phyloP scores from a whole-genome alignment of 2,113 vertebrate species.

The Nothobranchius kuhntae region DNA sequence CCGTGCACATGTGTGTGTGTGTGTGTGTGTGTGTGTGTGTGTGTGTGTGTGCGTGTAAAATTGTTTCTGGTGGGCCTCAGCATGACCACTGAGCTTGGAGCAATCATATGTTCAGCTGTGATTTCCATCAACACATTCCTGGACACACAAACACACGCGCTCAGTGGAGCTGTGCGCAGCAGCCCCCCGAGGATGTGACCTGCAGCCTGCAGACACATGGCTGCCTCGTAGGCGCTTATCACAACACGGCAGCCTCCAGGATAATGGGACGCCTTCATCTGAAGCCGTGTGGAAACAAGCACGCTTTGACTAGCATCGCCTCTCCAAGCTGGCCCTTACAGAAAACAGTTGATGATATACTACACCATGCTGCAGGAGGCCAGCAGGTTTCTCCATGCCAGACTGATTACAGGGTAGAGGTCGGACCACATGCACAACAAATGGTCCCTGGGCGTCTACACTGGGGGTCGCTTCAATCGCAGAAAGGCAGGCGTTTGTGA shows the following conservation, averaged over 20 bases:
- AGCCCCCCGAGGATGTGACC: conserved; percentile 75
- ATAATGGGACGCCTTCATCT: conserved; percentile 70
- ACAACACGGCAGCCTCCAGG: conserved; percentile 69
- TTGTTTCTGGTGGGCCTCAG: conserved; percentile 80
- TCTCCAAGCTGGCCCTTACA: conserved; percentile 49
- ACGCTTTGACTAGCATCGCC: conserved; percentile 58
- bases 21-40: no score
- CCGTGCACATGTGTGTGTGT: conserved; percentile 28
- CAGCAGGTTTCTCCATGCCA: conserved; percentile 66
- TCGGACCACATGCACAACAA: conserved; percentile 75
- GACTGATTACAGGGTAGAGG: conserved; percentile 73
- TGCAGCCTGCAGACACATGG: conserved; percentile 74
- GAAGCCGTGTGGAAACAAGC: conserved; percentile 71
- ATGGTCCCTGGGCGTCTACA: conserved; percentile 57
- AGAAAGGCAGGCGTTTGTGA: conserved; percentile 11
- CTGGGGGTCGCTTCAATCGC: conserved; percentile 56
- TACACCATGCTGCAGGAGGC: conserved; percentile 60
- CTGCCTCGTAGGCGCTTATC: conserved; percentile 71
- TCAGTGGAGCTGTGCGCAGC: conserved; percentile 69
- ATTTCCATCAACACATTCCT: conserved; percentile 86
- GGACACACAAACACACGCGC: conserved; percentile 80
- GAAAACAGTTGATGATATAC: conserved; percentile 69
- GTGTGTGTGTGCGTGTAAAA: conserved; percentile 45
- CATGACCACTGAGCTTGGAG: conserved; percentile 81
- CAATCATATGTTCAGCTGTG: conserved; percentile 83